These are phyloP conservation scores for Volucella inanis DNA, from an alignment of 2,888 invertebrate genomes.

Conservation along the genomic window DNA sequence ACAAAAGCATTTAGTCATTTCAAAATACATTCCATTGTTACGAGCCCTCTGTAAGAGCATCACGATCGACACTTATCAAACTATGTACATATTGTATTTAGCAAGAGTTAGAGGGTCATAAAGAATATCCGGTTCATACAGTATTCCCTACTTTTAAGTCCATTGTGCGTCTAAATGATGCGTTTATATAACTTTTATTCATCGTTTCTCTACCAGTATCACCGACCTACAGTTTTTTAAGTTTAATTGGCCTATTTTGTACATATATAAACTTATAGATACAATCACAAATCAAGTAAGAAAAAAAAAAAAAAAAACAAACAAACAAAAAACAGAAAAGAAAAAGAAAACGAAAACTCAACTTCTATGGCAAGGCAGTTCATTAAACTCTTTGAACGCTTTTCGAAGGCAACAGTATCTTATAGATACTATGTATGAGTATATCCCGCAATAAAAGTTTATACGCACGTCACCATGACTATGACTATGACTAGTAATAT, in stretches of 20 bases:
- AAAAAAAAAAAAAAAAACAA: constrained; percentile 11
- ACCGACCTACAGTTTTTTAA: constrained; percentile 57
- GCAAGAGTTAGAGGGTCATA: constrained; percentile 29
- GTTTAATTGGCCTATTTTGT: constrained; percentile 70
- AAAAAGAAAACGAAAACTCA: constrained; percentile 60
- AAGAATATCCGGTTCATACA: constrained; percentile 24
- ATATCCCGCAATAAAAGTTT: neutral
- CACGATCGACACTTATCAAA: constrained; percentile 12
- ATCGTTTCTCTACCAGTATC: constrained; percentile 36
- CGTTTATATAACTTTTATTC: constrained; percentile 61
- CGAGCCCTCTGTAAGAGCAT: constrained; percentile 33
- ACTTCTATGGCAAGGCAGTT: constrained; percentile 73
- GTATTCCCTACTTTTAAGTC: constrained; percentile 17
- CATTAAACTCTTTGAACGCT: constrained; percentile 70
- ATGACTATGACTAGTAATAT: constrained; percentile 24
- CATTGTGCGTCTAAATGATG: constrained; percentile 48
- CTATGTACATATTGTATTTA: constrained; percentile 7
- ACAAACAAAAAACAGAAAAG: constrained; percentile 25
- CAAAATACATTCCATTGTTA: constrained; percentile 26
- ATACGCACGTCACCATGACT: no score
- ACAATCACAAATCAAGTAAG: neutral
- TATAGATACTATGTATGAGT: neutral
- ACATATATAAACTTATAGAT: constrained; percentile 27
- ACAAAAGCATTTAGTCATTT: constrained; percentile 1
- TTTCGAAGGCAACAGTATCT: constrained; percentile 59